phyloP scores from a whole-genome alignment of 2,113 vertebrate genomes.

The Eudyptes chrysolophus region DNA sequence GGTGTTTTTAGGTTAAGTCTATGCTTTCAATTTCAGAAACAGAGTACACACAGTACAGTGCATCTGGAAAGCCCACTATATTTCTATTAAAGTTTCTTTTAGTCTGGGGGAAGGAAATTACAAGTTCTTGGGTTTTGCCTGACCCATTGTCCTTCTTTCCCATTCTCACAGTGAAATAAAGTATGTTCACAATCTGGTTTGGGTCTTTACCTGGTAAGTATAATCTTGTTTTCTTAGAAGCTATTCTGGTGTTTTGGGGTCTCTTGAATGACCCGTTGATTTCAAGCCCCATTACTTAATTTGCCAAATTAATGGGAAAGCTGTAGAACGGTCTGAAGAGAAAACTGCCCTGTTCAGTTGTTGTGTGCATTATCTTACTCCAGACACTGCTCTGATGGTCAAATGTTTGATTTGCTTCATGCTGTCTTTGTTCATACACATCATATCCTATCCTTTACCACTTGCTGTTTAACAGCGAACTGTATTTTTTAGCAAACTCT shows the following conservation, averaged over 20 bases:
- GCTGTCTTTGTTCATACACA: not conserved
- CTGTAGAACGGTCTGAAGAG: not conserved
- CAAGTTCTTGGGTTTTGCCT: not conserved
- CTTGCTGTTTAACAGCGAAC: not conserved
- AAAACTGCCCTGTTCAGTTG: not conserved
- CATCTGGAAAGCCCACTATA: not conserved
- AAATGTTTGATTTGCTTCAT: not conserved
- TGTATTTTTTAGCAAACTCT: not conserved
- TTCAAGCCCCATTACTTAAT: not conserved
- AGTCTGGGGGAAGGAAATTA: not conserved
- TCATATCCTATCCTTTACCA: not conserved
- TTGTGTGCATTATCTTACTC: not conserved
- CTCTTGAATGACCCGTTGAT: not conserved
- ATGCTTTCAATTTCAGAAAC: not conserved
- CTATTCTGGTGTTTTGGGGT: not conserved
- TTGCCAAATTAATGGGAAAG: not conserved
- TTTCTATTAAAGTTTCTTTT: not conserved
- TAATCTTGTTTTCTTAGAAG: not conserved
- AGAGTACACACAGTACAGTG: not conserved
- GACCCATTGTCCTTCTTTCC: not conserved
- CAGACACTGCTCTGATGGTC: not conserved
- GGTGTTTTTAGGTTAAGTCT: not conserved
- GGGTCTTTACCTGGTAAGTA: not conserved
- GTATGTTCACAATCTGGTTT: not conserved
- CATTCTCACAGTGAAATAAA: slow-evolving; percentile 8